phyloP scores from a whole-genome alignment of 2,113 vertebrate species.

The Thunnus thynnus region DNA sequence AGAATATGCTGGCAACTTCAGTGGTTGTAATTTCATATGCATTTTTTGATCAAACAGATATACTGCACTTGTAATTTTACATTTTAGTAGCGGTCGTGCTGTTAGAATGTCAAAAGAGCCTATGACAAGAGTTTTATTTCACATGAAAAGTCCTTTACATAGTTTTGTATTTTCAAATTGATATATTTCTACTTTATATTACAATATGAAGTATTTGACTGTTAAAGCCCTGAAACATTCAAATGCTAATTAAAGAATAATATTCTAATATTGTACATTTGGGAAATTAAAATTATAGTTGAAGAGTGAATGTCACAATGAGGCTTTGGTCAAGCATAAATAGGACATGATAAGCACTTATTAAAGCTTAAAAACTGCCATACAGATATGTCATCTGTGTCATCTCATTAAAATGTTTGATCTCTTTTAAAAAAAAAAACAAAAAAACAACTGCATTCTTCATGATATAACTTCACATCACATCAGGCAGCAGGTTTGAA shows the following conservation, averaged over 20 bases:
- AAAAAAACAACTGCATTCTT: not conserved
- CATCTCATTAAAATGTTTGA: not conserved
- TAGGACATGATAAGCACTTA: not conserved
- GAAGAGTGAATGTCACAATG: no score
- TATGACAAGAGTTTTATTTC: not conserved
- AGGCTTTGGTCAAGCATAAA: not conserved
- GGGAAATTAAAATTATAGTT: no score
- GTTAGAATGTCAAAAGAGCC: not conserved
- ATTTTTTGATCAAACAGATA: slow-evolving; percentile 2
- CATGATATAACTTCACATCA: not conserved
- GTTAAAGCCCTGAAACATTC: not conserved
- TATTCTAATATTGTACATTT: no score
- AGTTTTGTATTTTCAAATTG: not conserved
- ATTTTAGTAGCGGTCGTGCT: not conserved
- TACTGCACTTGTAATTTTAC: not conserved
- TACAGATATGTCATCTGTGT: no score
- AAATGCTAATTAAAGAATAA: not conserved
- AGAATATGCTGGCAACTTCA: not conserved
- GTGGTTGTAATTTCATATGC: not conserved
- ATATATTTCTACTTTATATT: no score
- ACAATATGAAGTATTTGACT: no score
- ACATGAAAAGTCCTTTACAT: not conserved
- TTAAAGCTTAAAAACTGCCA: no score
- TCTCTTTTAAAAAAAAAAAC: no score
- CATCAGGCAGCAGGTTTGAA: not conserved